These are phyloP conservation scores for Nomada flava DNA, from an alignment of 2,888 invertebrate species.

Conservation along the genomic window DNA sequence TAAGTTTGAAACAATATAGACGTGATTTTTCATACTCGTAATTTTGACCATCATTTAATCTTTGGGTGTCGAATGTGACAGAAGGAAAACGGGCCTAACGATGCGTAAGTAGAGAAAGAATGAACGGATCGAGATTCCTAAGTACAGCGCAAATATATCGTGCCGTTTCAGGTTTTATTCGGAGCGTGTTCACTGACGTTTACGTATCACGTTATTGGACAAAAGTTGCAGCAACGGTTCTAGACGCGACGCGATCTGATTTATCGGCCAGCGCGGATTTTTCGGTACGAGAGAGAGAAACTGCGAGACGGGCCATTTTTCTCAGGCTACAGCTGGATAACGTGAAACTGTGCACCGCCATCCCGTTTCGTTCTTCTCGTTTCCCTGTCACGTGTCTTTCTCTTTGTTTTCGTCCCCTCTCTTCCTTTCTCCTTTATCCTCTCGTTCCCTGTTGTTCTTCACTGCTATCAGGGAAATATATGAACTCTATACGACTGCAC, in stretches of 20 bases:
- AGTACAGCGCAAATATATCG: slow-evolving; percentile 61
- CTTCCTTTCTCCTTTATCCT: neutral
- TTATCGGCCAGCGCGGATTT: slow-evolving; percentile 72
- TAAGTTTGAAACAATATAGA: too few relatives aligned
- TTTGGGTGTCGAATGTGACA: neutral
- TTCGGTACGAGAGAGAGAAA: slow-evolving; percentile 70
- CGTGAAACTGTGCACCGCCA: slow-evolving; percentile 38
- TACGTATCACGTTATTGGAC: slow-evolving; percentile 76
- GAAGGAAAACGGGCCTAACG: neutral
- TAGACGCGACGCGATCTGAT: slow-evolving; percentile 77
- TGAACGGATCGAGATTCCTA: slow-evolving; percentile 6
- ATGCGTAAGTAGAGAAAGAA: neutral
- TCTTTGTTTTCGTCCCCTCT: neutral
- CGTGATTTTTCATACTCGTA: too few relatives aligned
- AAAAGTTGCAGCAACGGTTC: slow-evolving; percentile 79
- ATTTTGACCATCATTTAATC: too few relatives aligned
- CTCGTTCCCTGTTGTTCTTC: slow-evolving; percentile 19
- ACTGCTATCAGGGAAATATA: slow-evolving; percentile 66
- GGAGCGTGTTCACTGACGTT: slow-evolving; percentile 61
- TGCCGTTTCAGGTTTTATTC: slow-evolving; percentile 41
- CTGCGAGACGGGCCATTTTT: slow-evolving; percentile 77
- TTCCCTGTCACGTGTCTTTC: neutral
- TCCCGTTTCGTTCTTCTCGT: slow-evolving; percentile 11
- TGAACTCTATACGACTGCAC: slow-evolving; percentile 63
- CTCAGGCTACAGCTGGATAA: slow-evolving; percentile 74